Evolutionary conservation across 2,888 invertebrate species (phyloP).

Genomic region (Nowickia ferox): DNA sequence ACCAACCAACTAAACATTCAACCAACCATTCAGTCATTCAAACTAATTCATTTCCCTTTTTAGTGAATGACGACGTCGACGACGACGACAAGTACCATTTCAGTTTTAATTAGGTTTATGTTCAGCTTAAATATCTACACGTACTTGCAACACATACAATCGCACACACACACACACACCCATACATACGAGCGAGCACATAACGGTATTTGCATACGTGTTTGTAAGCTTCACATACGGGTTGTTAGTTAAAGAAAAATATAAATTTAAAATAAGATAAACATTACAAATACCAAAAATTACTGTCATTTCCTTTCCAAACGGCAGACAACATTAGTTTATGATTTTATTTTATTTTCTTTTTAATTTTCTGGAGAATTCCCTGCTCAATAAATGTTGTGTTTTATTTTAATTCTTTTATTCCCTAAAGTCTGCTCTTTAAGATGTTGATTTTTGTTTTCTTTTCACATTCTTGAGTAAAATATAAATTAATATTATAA

Average conservation of each 20-base stretch:
- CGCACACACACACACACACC: constrained; percentile 36
- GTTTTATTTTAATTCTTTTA: neutral
- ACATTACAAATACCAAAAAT: constrained; percentile 36
- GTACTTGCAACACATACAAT: constrained; percentile 38
- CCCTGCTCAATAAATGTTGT: neutral
- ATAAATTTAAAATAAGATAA: constrained; percentile 6
- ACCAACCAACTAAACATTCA: constrained; percentile 17
- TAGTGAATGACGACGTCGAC: constrained; percentile 54
- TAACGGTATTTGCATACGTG: neutral
- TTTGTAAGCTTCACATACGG: constrained; percentile 44
- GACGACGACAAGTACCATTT: constrained; percentile 60
- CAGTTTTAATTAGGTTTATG: constrained; percentile 71
- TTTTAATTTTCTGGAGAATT: neutral
- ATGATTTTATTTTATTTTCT: neutral
- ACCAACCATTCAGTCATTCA: constrained; percentile 41
- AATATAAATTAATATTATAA: neutral
- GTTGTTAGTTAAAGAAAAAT: constrained; percentile 71
- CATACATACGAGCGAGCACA: neutral
- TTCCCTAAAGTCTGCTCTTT: too few relatives aligned
- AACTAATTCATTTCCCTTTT: constrained; percentile 66
- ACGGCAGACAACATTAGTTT: too few relatives aligned
- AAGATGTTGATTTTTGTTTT: neutral
- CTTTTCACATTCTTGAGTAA: neutral
- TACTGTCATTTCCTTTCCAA: constrained; percentile 50
- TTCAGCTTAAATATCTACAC: constrained; percentile 67